Evolutionary conservation across 2,113 vertebrate genomes (phyloP), one percentile per base, ranked within the genome.

Genomic region (Sitta europaea): DNA sequence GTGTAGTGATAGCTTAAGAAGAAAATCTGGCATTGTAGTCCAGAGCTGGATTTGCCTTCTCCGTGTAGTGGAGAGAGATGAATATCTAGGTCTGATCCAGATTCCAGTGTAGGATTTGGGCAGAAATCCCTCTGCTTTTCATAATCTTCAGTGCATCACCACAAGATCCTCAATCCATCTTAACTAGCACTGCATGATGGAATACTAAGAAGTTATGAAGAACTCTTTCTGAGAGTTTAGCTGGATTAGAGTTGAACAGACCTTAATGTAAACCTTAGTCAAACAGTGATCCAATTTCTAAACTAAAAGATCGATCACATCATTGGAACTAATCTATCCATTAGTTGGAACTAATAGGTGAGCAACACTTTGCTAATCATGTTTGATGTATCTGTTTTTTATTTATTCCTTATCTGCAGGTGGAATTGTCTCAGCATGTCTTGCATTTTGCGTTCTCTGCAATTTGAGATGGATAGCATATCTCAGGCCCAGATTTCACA

Each of bases 351-450:
- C 45, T n/a, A 59, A 35, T 9, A 65, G 25, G 24, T 51, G 14
- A 78, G 59, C 35, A 54, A 5, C 27, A 29, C 63, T 66, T 93
- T 33, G 18, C 8, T 70, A 27, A 71, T 54, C 9, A 6, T 27
- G 23, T 67, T 36, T 75, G n/a, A 51, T 7, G 1, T 3, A 0
- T 55, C 35, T 78, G 9, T 0, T 67, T 85, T 67, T 71, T 33
- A 78, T 63, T 72, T 28, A 10, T 75, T 40, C 9, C 15, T 0
- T 62, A 21, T 63, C 62, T 82, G 61, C 43, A 55, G 35, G 65
- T 93, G 33, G 35, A 85, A 40, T 82, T 75, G 15, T 51, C 38
- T 85, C n/a, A 48, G 12, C 6, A 14, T 62, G 12, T 23, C 47
- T 78, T 95, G 25, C 23, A 23, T 75, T 90, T 90, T 84, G 28